Percentiles rank a stretch among this genome's conserved stretches.
Conservation (phyloP, 1,140 invertebrate genomes). For the Paralvinella palmiformis region DNA sequence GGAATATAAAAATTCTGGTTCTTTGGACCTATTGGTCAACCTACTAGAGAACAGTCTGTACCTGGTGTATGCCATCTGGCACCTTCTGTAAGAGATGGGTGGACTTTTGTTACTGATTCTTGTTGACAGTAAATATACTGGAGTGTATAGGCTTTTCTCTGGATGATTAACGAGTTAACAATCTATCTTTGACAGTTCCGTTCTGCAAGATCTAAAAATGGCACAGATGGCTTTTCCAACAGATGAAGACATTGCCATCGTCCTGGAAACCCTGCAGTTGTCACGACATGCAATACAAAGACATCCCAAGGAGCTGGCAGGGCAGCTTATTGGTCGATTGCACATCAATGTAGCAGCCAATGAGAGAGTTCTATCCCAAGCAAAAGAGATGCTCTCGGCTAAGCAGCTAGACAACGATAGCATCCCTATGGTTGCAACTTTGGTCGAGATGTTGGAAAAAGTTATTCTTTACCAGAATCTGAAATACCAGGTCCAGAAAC, state of each 20-base stretch:
- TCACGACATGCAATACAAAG: conserved; percentile 26
- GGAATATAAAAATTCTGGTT: too few relatives aligned
- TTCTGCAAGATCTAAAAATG: conserved; percentile 26
- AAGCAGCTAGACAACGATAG: neutral
- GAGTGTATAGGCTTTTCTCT: too few relatives aligned
- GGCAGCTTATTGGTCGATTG: conserved; percentile 9
- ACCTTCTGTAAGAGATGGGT: too few relatives aligned
- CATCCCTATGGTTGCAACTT: neutral
- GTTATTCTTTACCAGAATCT: neutral
- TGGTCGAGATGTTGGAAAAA: neutral
- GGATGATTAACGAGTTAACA: too few relatives aligned
- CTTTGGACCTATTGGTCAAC: too few relatives aligned
- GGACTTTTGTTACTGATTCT: too few relatives aligned
- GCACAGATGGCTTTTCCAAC: conserved; percentile 20
- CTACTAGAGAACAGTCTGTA: too few relatives aligned
- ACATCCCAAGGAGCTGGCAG: neutral
- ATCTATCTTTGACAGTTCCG: conserved; percentile 18
- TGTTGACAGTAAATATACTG: too few relatives aligned
- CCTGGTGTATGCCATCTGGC: too few relatives aligned
- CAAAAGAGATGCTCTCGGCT: neutral
- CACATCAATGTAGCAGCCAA: neutral
- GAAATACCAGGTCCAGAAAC: neutral
- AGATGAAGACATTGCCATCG: conserved; percentile 21
- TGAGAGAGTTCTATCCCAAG: neutral
- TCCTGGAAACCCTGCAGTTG: conserved; percentile 25